phyloP scores from a whole-genome alignment of 1,140 invertebrate genomes.

The Tenebrio molitor region DNA sequence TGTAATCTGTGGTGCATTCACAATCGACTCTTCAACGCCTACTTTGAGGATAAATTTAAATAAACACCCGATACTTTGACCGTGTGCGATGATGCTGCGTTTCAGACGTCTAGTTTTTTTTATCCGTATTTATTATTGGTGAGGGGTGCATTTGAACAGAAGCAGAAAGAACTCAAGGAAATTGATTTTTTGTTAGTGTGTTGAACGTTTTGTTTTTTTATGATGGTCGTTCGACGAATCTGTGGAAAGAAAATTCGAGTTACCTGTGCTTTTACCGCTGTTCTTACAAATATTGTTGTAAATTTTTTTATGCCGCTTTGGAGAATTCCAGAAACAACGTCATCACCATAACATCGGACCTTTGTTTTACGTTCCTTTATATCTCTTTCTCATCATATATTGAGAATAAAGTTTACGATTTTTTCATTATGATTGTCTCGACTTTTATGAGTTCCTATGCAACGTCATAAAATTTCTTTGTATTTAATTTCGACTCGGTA shows the following conservation, averaged over 20 bases:
- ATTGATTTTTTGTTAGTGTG: conserved; percentile 32
- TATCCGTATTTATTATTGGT: no score
- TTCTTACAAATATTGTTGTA: conserved; percentile 37
- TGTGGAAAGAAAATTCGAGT: conserved; percentile 5
- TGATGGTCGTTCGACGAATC: conserved; percentile 18
- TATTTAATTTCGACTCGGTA: conserved; percentile 15
- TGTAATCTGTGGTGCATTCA: no score
- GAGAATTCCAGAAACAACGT: conserved; percentile 38
- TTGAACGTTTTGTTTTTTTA: conserved; percentile 10
- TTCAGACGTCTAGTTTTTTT: no score
- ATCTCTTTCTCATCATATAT: conserved; percentile 50
- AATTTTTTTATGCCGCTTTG: conserved; percentile 36
- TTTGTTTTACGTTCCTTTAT: conserved; percentile 50
- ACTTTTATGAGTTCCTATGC: conserved; percentile 44
- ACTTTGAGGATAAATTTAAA: no score
- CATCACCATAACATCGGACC: conserved; percentile 46
- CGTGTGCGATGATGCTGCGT: no score
- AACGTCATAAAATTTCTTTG: conserved; percentile 42
- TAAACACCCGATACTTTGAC: no score
- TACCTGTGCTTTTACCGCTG: conserved; percentile 31
- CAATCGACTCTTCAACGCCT: no score
- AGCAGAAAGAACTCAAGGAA: no score
- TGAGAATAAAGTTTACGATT: conserved; percentile 50
- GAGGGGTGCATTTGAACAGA: no score
- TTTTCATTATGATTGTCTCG: conserved; percentile 51